Evolutionary conservation across 2,797 vertebrate species (phyloP).

Genomic region (Lates japonicus): DNA sequence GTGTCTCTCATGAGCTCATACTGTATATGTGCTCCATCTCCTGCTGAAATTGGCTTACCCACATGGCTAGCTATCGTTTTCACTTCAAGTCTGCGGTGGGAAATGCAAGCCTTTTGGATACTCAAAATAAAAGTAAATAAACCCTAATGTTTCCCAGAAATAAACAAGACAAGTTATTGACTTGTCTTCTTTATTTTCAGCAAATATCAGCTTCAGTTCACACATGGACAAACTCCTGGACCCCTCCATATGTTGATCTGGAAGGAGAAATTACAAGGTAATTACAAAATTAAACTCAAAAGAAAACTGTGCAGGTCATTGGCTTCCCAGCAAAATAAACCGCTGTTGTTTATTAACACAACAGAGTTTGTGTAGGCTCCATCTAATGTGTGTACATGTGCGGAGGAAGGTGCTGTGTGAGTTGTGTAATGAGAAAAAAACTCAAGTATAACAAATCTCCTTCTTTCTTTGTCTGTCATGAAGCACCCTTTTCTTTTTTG

Average conservation of each 20-base stretch:
- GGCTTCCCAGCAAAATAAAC: neutral
- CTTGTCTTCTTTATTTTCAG: neutral
- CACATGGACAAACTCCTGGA: neutral
- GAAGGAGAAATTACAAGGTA: neutral
- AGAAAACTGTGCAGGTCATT: neutral
- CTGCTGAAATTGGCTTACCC: conserved; percentile 12
- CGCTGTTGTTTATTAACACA: conserved; percentile 4
- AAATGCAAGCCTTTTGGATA: neutral
- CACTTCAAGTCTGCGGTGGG: neutral
- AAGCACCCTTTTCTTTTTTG: conserved; percentile 18
- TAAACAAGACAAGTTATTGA: neutral
- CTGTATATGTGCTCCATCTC: neutral
- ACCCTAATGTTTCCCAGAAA: neutral
- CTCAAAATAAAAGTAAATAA: neutral
- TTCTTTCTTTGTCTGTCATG: conserved; percentile 11
- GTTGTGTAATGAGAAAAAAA: conserved; percentile 34
- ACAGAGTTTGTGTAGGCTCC: conserved; percentile 40
- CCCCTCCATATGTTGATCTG: neutral
- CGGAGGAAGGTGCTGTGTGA: conserved; percentile 43
- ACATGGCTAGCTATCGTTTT: neutral
- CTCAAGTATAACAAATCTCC: neutral
- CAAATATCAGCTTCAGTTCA: neutral
- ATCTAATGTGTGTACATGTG: conserved; percentile 19
- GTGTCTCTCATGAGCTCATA: conserved; percentile 17
- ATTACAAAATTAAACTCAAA: neutral